Evolutionary conservation across 2,888 invertebrate species (phyloP).

Genomic region (Diaprepes abbreviatus): DNA sequence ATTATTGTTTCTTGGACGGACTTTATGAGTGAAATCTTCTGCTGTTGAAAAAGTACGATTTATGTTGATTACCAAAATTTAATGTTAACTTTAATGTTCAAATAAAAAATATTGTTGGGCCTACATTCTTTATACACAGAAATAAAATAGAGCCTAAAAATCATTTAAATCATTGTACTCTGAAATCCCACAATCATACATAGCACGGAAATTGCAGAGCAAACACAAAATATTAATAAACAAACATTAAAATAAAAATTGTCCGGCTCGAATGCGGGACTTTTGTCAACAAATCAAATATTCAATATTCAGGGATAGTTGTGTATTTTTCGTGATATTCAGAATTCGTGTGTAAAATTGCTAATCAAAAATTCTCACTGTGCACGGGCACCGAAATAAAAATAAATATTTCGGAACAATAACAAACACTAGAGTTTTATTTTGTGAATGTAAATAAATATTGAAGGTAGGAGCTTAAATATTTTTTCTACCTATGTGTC

Average conservation of each 20-base stretch:
- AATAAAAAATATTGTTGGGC: too few species aligned
- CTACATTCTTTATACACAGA: too few species aligned
- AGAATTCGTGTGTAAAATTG: slow-evolving; percentile 39
- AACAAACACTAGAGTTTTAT: slow-evolving; percentile 30
- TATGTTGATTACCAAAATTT: too few species aligned
- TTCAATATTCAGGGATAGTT: slow-evolving; percentile 27
- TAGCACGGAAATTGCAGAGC: neutral
- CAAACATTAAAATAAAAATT: slow-evolving; percentile 21
- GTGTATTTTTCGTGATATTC: slow-evolving; percentile 35
- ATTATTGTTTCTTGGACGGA: too few species aligned
- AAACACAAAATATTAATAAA: slow-evolving; percentile 9
- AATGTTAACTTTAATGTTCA: too few species aligned
- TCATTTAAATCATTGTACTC: neutral
- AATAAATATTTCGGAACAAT: slow-evolving; percentile 38
- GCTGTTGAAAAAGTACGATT: too few species aligned
- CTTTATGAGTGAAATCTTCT: too few species aligned
- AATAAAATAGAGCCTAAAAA: too few species aligned
- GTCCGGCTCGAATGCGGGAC: slow-evolving; percentile 2
- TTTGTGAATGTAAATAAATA: slow-evolving; percentile 16
- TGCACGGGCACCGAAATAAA: slow-evolving; percentile 23
- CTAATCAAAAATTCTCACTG: slow-evolving; percentile 41
- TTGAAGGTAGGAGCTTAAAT: slow-evolving; percentile 3
- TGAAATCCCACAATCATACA: neutral
- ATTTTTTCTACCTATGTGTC: neutral
- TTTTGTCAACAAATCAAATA: slow-evolving; percentile 42